Evolutionary conservation across 1,140 invertebrate species (phyloP).

Genomic region (Orius insidiosus): DNA sequence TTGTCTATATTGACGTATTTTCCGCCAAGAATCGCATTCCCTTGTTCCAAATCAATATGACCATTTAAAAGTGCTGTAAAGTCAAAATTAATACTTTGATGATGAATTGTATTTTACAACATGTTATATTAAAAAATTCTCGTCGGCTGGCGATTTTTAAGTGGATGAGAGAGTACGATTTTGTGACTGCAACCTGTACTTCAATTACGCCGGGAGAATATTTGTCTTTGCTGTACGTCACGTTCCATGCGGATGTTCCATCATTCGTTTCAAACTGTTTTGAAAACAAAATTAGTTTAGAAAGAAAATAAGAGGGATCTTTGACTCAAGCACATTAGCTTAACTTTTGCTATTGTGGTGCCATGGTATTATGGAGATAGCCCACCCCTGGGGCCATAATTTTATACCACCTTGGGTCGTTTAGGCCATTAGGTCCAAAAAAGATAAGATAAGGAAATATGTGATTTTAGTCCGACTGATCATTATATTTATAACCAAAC

Average conservation of each 20-base stretch:
- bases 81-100: constrained; percentile 17
- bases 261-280: not conserved
- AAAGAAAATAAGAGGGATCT: not conserved
- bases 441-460: too few species aligned
- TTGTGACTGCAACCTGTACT: constrained; percentile 38
- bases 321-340: too few species aligned
- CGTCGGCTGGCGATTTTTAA: constrained; percentile 17
- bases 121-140: constrained; percentile 36
- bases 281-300: constrained; percentile 1
- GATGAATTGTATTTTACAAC: constrained; percentile 24
- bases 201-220: constrained; percentile 39
- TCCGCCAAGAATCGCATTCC: constrained; percentile 34
- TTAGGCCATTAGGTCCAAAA: too few species aligned
- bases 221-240: constrained; percentile 34
- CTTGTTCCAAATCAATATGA: constrained; percentile 38
- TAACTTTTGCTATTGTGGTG: too few species aligned
- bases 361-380: too few species aligned
- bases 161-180: constrained; percentile 15
- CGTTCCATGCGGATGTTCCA: constrained; percentile 31
- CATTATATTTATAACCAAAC: too few species aligned
- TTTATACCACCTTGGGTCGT: too few species aligned
- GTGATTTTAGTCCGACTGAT: too few species aligned
- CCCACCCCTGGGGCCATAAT: too few species aligned
- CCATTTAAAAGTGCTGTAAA: constrained; percentile 42
- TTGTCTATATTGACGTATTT: constrained; percentile 41